phyloP scores from a whole-genome alignment of 53 echinoderm and acorn worm genomes.

The Temnopleurus reevesii region DNA sequence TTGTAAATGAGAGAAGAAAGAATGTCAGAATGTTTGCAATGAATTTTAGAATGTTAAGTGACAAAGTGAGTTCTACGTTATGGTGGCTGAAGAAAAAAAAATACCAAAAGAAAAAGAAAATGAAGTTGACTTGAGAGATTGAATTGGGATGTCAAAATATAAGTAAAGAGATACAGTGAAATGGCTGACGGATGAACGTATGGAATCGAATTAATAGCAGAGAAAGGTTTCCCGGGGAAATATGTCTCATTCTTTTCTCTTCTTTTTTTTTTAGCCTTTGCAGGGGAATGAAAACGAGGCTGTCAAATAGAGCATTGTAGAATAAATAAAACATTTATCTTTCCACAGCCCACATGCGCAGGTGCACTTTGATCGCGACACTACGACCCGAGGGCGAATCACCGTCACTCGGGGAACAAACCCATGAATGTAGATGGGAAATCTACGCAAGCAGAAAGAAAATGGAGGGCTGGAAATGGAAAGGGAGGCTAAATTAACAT shows the following conservation, averaged over 20 bases:
- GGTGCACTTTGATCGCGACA: constrained; percentile 49
- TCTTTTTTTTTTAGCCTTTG: background rate
- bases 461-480: background rate
- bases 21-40: too few species aligned
- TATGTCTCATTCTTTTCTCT: too few species aligned
- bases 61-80: too few species aligned
- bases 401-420: constrained; percentile 14
- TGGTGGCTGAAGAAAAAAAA: too few species aligned
- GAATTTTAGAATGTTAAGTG: too few species aligned
- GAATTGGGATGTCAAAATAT: too few species aligned
- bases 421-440: constrained; percentile 40
- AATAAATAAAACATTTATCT: constrained; percentile 30
- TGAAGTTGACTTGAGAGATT: background rate
- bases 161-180: too few species aligned
- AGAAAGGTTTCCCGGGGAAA: too few species aligned
- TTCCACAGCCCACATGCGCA: constrained; percentile 35
- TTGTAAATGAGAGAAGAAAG: too few species aligned
- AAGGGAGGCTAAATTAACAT: background rate
- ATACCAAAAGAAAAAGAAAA: background rate
- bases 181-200: too few species aligned
- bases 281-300: background rate
- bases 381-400: background rate
- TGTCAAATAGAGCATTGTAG: constrained; percentile 7
- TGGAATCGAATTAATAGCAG: too few species aligned
- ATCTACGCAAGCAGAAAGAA: constrained; percentile 18